phyloP scores from a whole-genome alignment of 2,888 invertebrate species.

The Folsomia manolachei region DNA sequence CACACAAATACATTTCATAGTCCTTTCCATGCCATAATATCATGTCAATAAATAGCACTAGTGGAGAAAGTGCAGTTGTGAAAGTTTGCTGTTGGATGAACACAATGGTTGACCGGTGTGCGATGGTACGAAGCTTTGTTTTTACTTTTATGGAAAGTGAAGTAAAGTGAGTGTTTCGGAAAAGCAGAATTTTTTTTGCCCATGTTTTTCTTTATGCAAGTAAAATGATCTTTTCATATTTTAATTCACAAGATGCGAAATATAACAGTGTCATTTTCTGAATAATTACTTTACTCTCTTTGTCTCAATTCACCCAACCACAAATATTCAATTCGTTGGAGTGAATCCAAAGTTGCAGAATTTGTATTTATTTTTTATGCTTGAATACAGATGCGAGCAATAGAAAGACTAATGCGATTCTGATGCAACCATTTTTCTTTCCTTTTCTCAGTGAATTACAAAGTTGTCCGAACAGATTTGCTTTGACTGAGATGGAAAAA shows the following conservation, averaged over 20 bases:
- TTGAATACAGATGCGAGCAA: not conserved
- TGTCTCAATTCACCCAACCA: too few species aligned
- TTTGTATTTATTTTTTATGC: not conserved
- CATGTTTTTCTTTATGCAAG: too few species aligned
- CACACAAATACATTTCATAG: not conserved
- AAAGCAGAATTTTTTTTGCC: too few species aligned
- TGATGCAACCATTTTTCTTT: not conserved
- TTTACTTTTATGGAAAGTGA: not conserved
- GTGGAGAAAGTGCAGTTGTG: not conserved
- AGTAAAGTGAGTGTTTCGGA: too few species aligned
- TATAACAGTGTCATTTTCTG: too few species aligned
- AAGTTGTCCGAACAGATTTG: not conserved
- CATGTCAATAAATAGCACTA: not conserved
- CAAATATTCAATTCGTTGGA: too few species aligned
- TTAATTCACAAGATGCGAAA: too few species aligned
- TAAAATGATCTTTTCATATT: too few species aligned
- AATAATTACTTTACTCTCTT: too few species aligned
- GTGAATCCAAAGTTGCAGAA: not conserved
- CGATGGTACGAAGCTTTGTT: too few species aligned
- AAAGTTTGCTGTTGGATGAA: not conserved
- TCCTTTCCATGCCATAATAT: not conserved
- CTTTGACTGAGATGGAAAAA: not conserved
- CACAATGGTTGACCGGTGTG: not conserved
- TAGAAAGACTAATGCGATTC: not conserved
- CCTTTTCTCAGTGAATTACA: not conserved